These are phyloP conservation scores for Phaethornis superciliosus DNA, from an alignment of 2,113 vertebrate genomes.

Conservation along the genomic window DNA sequence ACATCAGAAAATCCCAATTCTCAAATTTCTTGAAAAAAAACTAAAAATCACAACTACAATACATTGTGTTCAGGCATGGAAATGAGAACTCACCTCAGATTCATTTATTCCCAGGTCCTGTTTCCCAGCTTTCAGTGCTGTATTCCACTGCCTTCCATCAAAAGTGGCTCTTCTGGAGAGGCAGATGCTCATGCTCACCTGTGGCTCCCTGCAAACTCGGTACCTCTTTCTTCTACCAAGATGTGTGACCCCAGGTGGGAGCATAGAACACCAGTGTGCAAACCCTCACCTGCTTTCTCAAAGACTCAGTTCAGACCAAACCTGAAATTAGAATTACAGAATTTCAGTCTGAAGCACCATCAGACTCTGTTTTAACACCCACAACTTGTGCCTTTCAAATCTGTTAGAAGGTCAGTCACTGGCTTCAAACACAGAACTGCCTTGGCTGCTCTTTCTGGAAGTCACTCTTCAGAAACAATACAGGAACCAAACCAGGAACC, in stretches of 20 bases:
- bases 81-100: rapidly evolving
- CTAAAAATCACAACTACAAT: background rate
- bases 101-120: background rate
- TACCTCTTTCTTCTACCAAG: background rate
- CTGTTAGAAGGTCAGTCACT: background rate
- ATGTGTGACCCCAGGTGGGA: background rate
- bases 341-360: background rate
- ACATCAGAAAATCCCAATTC: background rate
- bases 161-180: background rate
- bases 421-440: background rate
- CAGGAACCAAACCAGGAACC: background rate
- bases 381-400: rapidly evolving
- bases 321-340: background rate
- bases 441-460: background rate
- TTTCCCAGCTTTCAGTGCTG: background rate
- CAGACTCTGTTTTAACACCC: background rate
- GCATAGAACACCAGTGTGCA: background rate
- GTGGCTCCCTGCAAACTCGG: background rate
- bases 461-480: background rate
- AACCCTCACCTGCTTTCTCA: background rate
- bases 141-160: background rate
- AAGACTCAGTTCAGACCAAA: background rate
- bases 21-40: background rate
- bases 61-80: background rate
- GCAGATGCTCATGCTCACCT: background rate